Base-by-base conservation (phyloP, 2,888 invertebrate genomes). In the Noctuana brunneofusca region DNA sequence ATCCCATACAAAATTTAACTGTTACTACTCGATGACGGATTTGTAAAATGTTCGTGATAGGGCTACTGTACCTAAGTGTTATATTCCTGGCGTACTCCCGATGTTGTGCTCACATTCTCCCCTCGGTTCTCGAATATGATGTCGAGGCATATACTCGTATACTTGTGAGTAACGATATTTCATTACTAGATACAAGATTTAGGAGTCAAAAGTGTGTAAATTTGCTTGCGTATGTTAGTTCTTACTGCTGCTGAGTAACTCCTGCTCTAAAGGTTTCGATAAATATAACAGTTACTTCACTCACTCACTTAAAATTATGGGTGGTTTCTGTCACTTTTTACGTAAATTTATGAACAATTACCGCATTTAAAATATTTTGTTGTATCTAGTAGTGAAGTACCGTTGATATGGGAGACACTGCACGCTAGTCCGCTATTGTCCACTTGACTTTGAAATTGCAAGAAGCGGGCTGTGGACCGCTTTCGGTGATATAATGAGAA, bases 61-160 rank as follows among this genome's bases (percentile, higher is more conserved):
- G n/a, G n/a, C n/a, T n/a, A n/a, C n/a, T n/a, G n/a, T n/a, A n/a
- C n/a, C n/a, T n/a, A n/a, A n/a, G n/a, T 38, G 63, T 57, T 68
- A 70, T 66, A 71, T 69, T 76, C 66, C 75, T 72, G 75, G 72
- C 75, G 72, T 77, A 74, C 48, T 46, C 46, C 74, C 78, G 74
- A 80, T 84, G 79, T 83, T 80, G 86, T 84, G 89, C 90, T 92
- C 92, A 92, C 93, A 94, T 93, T 94, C 93, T 93, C 94, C 93
- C 93, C 93, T 93, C 92, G 93, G 93, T 93, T 94, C 93, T 94
- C 93, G 93, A 93, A 16, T 12, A 16, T 16, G 9, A 9, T 46
- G 11, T 11, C 46, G 20, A 20, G 46, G 20, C 12, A 3, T 35
- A n/a, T n/a, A n/a, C n/a, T n/a, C n/a, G n/a, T 32, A 1, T 32